Evolutionary conservation across 2,888 invertebrate species (phyloP), one percentile per base, ranked within the genome.

Genomic region (Portevinia maculata): DNA sequence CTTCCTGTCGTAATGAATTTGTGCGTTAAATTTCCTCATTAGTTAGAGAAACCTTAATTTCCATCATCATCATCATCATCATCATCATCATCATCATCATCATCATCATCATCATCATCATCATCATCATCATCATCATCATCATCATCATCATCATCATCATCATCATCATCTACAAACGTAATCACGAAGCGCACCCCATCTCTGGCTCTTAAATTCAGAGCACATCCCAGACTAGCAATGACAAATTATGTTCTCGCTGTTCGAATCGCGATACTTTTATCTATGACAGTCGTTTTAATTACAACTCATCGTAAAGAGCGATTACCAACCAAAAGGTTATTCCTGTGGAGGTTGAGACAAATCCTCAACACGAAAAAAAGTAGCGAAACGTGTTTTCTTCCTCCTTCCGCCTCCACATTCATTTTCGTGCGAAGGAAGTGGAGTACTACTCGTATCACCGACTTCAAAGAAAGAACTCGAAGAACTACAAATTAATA

Each of bases 201-300:
- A 55, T 39, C 53, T 39, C 8, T 7, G 24, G 19, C 55, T 60
- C 39, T 46, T 7, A 67, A n/a, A 53, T 30, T 50, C 24, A 34
- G 62, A 17, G 69, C 70, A 59, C 11, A 17, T 3, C 44, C 5
- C 21, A 44, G 44, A 17, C 13, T 9, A 13, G 19, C 81, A 60
- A 50, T 76, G 76, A 83, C 76, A 73, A 83, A 78, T 62, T 71
- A 78, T 57, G 78, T 67, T 78, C 62, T 78, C 76, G 60, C 78
- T 24, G 24, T 24, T 24, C 24, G 24, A 5, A 78, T 83, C 78
- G 71, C 53, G 83, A 83, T 83, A 83, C 78, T 83, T 83, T 83
- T 81, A 81, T 81, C 75, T 75, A 75, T 81, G 81, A 81, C 81
- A 83, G 83, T 67, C 71, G 73, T 83, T 83, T 83, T 83, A 83